These are phyloP conservation scores for Parotia lawesii DNA, from an alignment of 2,113 vertebrate species.

Conservation along the genomic window DNA sequence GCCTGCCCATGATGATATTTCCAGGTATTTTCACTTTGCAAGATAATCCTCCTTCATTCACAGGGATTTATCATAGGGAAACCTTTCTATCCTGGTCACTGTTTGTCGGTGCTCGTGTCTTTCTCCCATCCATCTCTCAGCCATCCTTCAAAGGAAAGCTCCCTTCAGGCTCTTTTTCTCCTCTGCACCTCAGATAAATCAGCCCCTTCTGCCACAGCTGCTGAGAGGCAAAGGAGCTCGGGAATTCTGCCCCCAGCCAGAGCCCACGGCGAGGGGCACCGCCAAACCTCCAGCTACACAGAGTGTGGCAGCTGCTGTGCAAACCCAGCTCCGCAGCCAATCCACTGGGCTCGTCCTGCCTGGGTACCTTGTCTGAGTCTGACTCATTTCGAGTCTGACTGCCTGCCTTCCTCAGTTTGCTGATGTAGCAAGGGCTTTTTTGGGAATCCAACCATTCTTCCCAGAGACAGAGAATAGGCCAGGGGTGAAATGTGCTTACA, in stretches of 20 bases:
- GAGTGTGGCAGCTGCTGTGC: not conserved
- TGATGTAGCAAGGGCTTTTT: not conserved
- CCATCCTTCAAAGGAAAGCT: not conserved
- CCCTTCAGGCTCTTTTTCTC: not conserved
- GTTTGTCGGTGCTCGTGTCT: not conserved
- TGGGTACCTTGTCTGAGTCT: not conserved
- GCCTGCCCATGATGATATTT: not conserved
- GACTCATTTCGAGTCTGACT: not conserved
- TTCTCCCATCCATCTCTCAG: not conserved
- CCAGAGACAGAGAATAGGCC: not conserved
- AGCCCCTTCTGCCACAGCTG: not conserved
- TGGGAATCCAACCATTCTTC: not conserved
- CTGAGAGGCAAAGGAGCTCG: not conserved
- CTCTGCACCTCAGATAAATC: not conserved
- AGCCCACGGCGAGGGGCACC: not conserved
- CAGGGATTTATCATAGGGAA: not conserved
- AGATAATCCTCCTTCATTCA: not conserved
- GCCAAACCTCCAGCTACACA: not conserved
- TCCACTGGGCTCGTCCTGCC: not conserved
- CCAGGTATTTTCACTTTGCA: not conserved
- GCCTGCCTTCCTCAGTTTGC: not conserved
- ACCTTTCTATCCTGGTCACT: not conserved
- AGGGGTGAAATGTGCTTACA: not conserved
- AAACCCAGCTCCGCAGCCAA: fast-evolving
- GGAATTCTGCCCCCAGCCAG: not conserved